Evolutionary conservation across 2,888 invertebrate genomes (phyloP), one percentile per base, ranked within the genome.

Genomic region (Tachina grossa): DNA sequence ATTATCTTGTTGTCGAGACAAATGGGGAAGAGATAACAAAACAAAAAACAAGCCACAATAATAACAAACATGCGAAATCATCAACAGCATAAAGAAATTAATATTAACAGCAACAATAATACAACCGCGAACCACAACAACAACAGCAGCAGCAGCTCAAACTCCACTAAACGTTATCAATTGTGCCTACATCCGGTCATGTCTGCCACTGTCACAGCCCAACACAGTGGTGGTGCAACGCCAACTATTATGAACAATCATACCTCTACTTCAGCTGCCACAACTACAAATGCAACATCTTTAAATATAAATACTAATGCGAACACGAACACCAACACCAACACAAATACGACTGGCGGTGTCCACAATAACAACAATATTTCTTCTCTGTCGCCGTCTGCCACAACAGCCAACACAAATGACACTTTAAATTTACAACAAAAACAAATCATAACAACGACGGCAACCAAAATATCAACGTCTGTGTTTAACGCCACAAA

Each of bases 101-200:
- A 55, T 45, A 84, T 61, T 61, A 85, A 75, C 49, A 72, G 16
- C 72, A 72, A 16, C 72, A 72, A 49, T 47, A 57, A 49, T 45
- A 66, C 55, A 11, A 69, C 43, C 45, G 79, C 51, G 51, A 79
- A 61, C 49, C 77, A n/a, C 45, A 79, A 65, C 47, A 78, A 65
- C 59, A 66, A 31, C 57, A 57, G 14, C 31, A 76, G 51, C 49
- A 77, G 74, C 65, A 87, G 83, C 71, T 83, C 49, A 72, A 88
- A 76, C 81, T 86, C 65, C 82, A 88, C 87, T 85, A 89, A 86
- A 88, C 89, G 90, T 87, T 89, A 89, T 87, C 89, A 88, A 88
- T 87, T 87, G 75, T 83, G 83, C 31, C 57, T 86, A 59, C 88
- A 87, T 87, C 87, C 87, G 83, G 82, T 84, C 76, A 78, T 84